These are phyloP conservation scores for Drosophila conformis DNA, from an alignment of 2,888 invertebrate species.

Conservation along the genomic window DNA sequence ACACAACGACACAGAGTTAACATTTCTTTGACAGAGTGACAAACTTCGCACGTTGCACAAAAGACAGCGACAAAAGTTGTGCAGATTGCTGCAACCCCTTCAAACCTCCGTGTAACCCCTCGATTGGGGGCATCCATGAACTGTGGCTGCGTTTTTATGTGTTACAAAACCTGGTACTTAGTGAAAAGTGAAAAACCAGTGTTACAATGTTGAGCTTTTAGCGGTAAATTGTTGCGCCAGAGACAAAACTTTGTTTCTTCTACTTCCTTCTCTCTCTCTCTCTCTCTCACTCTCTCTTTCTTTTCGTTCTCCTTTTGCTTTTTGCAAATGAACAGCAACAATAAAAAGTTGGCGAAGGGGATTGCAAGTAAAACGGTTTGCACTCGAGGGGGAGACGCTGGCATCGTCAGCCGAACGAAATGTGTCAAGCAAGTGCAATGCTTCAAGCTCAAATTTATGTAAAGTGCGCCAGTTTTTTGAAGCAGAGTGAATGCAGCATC, in stretches of 20 bases:
- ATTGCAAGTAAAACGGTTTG: conserved; percentile 22
- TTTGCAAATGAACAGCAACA: conserved; percentile 66
- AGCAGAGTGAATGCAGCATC: neutral
- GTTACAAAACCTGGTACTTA: conserved; percentile 74
- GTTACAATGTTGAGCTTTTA: conserved; percentile 76
- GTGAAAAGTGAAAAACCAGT: conserved; percentile 78
- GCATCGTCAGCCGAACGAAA: conserved; percentile 59
- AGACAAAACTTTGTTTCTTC: conserved; percentile 59
- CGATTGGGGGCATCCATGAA: conserved; percentile 1
- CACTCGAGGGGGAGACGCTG: conserved; percentile 16
- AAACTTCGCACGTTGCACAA: conserved; percentile 74
- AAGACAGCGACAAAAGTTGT: conserved; percentile 65
- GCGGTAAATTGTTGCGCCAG: conserved; percentile 73
- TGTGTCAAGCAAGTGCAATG: conserved; percentile 76
- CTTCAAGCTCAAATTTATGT: conserved; percentile 73
- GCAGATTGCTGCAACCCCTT: conserved; percentile 55
- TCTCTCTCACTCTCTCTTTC: neutral
- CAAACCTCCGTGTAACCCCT: neutral
- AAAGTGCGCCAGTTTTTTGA: conserved; percentile 62
- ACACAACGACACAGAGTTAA: conserved; percentile 35
- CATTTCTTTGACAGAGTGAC: conserved; percentile 72
- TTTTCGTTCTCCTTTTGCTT: conserved; percentile 3
- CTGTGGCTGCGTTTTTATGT: conserved; percentile 58
- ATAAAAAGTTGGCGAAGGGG: conserved; percentile 53
- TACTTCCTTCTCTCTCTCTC: neutral